Percentiles rank a stretch among this genome's conserved stretches.
These are phyloP conservation scores for Xanthia togata DNA, from an alignment of 2,888 invertebrate species.

Conservation along the genomic window DNA sequence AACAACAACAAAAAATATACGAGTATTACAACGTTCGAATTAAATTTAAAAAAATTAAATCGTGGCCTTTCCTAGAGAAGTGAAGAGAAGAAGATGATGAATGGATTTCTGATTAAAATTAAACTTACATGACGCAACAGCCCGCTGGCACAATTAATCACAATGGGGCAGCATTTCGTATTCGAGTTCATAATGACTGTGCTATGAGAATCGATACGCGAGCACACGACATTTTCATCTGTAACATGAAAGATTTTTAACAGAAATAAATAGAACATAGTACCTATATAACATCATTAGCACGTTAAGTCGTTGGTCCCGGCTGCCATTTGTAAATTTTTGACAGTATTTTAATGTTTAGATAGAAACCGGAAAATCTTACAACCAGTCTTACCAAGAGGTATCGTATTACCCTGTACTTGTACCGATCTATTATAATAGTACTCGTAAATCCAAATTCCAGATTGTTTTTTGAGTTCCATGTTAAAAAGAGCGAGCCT, in stretches of 20 bases:
- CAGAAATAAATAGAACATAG: neutral
- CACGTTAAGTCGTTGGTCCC: too few species aligned
- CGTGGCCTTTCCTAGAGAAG: neutral
- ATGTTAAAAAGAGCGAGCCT: neutral
- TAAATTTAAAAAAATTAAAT: neutral
- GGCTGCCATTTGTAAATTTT: too few species aligned
- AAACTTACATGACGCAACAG: slow-evolving; percentile 67
- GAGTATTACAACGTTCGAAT: neutral
- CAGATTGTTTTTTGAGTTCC: neutral
- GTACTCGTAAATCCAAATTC: neutral
- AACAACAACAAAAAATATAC: neutral
- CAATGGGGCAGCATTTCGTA: slow-evolving; percentile 58
- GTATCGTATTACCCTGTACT: neutral
- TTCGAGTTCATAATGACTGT: slow-evolving; percentile 42
- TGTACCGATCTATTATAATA: too few species aligned
- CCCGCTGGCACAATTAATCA: slow-evolving; percentile 70
- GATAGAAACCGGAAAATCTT: too few species aligned
- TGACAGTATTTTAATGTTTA: neutral
- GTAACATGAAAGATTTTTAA: slow-evolving; percentile 17
- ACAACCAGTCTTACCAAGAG: neutral
- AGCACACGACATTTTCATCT: slow-evolving; percentile 65
- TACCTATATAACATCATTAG: too few species aligned
- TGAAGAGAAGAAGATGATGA: neutral
- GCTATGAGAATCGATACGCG: slow-evolving; percentile 54
- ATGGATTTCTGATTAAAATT: neutral